Percentiles rank a stretch among this genome's conserved stretches.
Evolutionary conservation across 1,140 invertebrate genomes (phyloP).

Genomic region (Drosophila saltans): DNA sequence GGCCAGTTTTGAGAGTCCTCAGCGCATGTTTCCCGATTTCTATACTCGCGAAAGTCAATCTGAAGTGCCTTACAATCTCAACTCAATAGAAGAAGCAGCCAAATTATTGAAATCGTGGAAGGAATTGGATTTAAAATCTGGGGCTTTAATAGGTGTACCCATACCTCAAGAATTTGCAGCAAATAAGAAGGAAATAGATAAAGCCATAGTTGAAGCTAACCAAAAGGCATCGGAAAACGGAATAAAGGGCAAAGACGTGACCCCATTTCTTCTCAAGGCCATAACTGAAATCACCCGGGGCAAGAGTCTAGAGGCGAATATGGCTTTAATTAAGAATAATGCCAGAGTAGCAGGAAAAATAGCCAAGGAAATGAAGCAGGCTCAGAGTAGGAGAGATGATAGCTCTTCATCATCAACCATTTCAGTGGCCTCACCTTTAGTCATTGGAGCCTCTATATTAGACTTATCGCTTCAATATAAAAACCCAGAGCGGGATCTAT

Average conservation of each 20-base stretch:
- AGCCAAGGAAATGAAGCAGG: constrained; percentile 85
- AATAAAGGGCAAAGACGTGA: constrained; percentile 94
- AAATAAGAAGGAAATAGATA: constrained; percentile 85
- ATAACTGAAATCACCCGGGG: constrained; percentile 92
- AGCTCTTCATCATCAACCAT: constrained; percentile 24
- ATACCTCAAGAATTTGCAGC: constrained; percentile 89
- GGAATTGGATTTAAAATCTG: constrained; percentile 88
- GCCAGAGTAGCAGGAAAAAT: constrained; percentile 93
- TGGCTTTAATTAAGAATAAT: constrained; percentile 96
- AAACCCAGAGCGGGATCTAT: constrained; percentile 71
- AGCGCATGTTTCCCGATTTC: constrained; percentile 93
- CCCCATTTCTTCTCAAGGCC: constrained; percentile 93
- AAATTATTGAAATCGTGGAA: constrained; percentile 86
- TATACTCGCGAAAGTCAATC: constrained; percentile 90
- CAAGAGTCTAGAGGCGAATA: constrained; percentile 92
- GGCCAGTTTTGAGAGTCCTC: constrained; percentile 85
- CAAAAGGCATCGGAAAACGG: constrained; percentile 85
- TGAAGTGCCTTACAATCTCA: constrained; percentile 88
- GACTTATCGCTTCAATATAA: constrained; percentile 66
- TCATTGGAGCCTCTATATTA: constrained; percentile 75
- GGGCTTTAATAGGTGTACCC: constrained; percentile 95
- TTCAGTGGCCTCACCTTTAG: constrained; percentile 27
- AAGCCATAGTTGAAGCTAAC: constrained; percentile 90
- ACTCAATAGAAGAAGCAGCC: constrained; percentile 88
- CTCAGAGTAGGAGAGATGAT: neutral